Conservation (phyloP, 2,113 vertebrate genomes). For the Trogon surrucura region DNA sequence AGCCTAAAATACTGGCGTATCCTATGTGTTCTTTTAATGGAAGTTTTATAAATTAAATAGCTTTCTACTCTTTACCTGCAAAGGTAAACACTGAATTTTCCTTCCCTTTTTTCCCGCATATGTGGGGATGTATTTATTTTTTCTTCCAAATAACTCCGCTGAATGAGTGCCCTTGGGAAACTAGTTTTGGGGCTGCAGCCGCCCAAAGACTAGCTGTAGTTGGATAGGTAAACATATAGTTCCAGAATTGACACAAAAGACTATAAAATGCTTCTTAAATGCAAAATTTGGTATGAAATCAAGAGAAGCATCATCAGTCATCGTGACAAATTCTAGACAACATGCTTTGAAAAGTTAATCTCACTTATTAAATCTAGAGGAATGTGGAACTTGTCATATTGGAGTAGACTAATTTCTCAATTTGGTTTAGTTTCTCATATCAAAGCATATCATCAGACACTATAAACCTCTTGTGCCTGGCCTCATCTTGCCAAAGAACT, state of each 20-base stretch:
- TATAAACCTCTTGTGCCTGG: neutral
- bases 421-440: neutral
- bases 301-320: neutral
- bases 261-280: slow-evolving; percentile 1
- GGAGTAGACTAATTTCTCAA: neutral
- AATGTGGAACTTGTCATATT: neutral
- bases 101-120: neutral
- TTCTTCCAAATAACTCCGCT: neutral
- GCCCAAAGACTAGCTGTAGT: neutral
- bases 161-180: neutral
- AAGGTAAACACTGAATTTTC: neutral
- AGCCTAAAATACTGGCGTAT: neutral
- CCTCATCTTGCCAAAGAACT: neutral
- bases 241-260: neutral
- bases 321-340: neutral
- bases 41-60: neutral
- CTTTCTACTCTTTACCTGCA: neutral
- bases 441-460: neutral
- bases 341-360: neutral
- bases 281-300: neutral
- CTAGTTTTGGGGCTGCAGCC: neutral
- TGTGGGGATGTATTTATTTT: neutral
- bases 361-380: slow-evolving; percentile 4
- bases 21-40: neutral
- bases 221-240: neutral